A percentile compares a stretch with the other conserved stretches of the same genome.
These are phyloP conservation scores for Nasua narica DNA, from an alignment of 2,797 vertebrate genomes.

Conservation along the genomic window DNA sequence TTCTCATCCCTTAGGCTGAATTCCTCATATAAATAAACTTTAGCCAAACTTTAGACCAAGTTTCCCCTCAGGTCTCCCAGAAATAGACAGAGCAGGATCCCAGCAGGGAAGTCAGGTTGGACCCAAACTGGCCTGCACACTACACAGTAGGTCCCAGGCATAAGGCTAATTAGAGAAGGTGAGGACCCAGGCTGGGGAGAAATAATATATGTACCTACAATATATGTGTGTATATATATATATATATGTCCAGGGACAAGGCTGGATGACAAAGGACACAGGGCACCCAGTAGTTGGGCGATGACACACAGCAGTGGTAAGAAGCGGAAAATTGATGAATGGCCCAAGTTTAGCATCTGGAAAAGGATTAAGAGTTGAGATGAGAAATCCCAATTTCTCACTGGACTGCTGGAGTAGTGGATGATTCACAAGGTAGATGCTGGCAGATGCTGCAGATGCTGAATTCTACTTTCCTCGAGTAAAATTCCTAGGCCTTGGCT, in stretches of 20 bases:
- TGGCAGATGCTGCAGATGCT: background rate
- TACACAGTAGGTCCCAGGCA: background rate
- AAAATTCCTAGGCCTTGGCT: conserved; percentile 35
- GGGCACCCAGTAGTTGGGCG: background rate
- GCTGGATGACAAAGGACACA: background rate
- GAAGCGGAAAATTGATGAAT: background rate
- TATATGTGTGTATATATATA: background rate
- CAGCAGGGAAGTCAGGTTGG: background rate
- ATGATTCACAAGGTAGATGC: background rate
- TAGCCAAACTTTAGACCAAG: background rate
- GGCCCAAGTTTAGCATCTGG: background rate
- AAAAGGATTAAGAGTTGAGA: background rate
- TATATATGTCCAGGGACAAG: background rate
- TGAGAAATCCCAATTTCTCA: background rate
- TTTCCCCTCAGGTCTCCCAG: background rate
- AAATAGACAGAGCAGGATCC: background rate
- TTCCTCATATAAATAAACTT: background rate
- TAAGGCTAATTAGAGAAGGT: background rate
- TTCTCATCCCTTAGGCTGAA: background rate
- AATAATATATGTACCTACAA: background rate
- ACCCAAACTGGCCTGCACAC: background rate
- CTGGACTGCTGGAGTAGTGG: background rate
- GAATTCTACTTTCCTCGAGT: background rate
- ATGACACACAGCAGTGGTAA: background rate
- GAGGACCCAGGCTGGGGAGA: background rate